These are phyloP conservation scores for Magallana angulata DNA, from an alignment of 1,140 invertebrate species.

Conservation along the genomic window DNA sequence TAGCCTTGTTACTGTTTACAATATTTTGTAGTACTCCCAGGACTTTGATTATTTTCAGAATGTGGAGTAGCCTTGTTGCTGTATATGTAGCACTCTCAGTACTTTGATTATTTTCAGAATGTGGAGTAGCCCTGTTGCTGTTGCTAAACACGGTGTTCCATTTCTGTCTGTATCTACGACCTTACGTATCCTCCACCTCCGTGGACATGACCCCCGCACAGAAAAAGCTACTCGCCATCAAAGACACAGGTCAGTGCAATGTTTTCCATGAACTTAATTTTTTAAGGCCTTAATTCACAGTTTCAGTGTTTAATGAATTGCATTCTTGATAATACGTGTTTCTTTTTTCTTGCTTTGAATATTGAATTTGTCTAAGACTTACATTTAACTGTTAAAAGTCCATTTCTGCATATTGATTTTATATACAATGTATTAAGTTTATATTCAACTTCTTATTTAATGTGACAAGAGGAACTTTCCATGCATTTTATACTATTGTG, in stretches of 20 bases:
- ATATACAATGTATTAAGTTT: no score
- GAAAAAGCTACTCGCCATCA: slow-evolving; percentile 48
- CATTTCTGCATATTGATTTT: no score
- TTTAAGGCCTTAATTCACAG: not conserved
- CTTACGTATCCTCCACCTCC: slow-evolving; percentile 24
- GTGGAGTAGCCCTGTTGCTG: slow-evolving; percentile 33
- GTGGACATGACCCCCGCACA: slow-evolving; percentile 50
- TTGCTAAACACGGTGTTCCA: slow-evolving; percentile 45
- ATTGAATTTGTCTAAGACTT: no score
- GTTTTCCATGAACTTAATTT: not conserved
- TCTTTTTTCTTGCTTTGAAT: no score
- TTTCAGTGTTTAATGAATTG: no score
- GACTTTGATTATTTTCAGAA: slow-evolving; percentile 15
- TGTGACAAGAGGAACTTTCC: no score
- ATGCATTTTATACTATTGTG: no score
- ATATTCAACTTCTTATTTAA: no score
- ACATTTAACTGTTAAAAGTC: not conserved
- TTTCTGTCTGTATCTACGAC: slow-evolving; percentile 41
- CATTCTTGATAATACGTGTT: no score
- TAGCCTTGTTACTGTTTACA: no score
- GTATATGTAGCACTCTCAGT: no score
- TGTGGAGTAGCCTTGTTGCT: slow-evolving; percentile 37
- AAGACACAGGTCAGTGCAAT: slow-evolving; percentile 45
- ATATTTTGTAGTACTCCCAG: no score
- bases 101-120: slow-evolving; percentile 26